A percentile compares a stretch with the other conserved stretches of the same genome.
Evolutionary conservation across 1,140 invertebrate species (phyloP).

Genomic region (Thaumetopoea pityocampa): DNA sequence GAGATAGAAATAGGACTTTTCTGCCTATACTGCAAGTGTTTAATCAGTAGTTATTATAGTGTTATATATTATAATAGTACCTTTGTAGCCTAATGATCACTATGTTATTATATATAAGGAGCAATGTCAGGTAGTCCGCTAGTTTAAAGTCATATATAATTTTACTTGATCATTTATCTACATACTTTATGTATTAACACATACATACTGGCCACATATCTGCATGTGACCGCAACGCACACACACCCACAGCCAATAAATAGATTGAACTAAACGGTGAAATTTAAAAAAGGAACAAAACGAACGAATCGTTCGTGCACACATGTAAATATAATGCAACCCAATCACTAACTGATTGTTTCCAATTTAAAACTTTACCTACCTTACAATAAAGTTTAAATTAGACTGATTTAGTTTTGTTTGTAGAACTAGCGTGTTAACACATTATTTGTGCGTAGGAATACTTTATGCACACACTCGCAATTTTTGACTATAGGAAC

Average conservation of each 20-base stretch:
- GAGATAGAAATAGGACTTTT: no score
- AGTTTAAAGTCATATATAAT: constrained; percentile 40
- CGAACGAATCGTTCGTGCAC: constrained; percentile 63
- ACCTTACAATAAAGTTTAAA: constrained; percentile 25
- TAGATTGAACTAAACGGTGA: constrained; percentile 75
- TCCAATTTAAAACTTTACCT: constrained; percentile 25
- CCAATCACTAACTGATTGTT: constrained; percentile 55
- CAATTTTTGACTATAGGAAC: constrained; percentile 71
- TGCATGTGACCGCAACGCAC: constrained; percentile 47
- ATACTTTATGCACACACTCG: constrained; percentile 45
- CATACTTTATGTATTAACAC: constrained; percentile 60
- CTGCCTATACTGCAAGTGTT: no score
- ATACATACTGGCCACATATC: constrained; percentile 25
- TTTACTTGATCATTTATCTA: constrained; percentile 70
- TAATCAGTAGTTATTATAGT: no score
- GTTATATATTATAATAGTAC: no score
- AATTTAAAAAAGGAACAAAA: constrained; percentile 76
- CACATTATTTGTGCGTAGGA: constrained; percentile 59
- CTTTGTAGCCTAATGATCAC: no score
- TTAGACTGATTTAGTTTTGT: constrained; percentile 19
- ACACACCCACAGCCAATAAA: constrained; percentile 65
- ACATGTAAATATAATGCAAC: constrained; percentile 58
- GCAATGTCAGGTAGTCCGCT: constrained; percentile 10
- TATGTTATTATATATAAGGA: constrained; percentile 4
- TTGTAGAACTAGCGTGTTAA: constrained; percentile 64